These are phyloP conservation scores for Bursaphelenchus okinawaensis DNA, from an alignment of 2,888 invertebrate species.

Conservation along the genomic window DNA sequence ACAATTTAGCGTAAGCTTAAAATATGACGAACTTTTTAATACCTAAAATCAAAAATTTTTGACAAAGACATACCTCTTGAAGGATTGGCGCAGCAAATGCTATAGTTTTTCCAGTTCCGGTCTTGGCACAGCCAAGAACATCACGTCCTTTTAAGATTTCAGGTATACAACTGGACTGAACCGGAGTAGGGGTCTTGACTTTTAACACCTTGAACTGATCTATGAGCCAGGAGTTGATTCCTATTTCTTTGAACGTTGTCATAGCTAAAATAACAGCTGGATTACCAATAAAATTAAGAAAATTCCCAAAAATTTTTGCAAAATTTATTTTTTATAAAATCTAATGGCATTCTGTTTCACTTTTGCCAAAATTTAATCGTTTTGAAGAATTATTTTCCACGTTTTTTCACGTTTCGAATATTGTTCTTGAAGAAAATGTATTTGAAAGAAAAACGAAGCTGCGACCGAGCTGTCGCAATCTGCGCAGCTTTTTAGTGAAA, in stretches of 20 bases:
- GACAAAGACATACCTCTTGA: slow-evolving; percentile 38
- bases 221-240: slow-evolving; percentile 43
- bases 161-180: slow-evolving; percentile 51
- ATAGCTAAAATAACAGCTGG: neutral
- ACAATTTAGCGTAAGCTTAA: neutral
- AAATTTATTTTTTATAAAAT: neutral
- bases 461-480: too few species aligned
- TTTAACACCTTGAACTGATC: slow-evolving; percentile 44
- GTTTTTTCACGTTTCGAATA: neutral
- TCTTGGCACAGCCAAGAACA: slow-evolving; percentile 92
- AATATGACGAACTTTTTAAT: too few species aligned
- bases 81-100: slow-evolving; percentile 72
- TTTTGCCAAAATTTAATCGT: neutral
- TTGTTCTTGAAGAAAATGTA: too few species aligned
- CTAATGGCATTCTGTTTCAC: neutral
- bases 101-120: slow-evolving; percentile 95
- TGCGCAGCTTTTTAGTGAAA: too few species aligned
- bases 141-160: slow-evolving; percentile 65
- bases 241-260: slow-evolving; percentile 36
- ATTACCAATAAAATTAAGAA: neutral
- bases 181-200: slow-evolving; percentile 46
- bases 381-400: neutral
- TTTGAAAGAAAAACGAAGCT: too few species aligned
- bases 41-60: too few species aligned
- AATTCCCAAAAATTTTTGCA: neutral